Conservation (phyloP, 2,797 vertebrate genomes). For the Enteromius paludinosus region DNA sequence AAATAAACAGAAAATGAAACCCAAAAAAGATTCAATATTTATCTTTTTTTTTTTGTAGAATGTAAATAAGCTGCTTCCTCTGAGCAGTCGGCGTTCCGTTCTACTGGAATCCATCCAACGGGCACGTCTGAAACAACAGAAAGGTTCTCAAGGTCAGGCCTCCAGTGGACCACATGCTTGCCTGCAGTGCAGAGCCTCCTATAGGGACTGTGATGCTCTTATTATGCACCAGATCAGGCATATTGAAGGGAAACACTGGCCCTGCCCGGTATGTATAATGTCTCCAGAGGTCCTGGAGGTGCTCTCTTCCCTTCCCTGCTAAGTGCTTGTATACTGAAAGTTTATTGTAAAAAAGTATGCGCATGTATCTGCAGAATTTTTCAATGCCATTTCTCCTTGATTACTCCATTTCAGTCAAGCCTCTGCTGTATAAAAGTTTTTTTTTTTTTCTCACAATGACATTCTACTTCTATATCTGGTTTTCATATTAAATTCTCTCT, state of each 20-base stretch:
- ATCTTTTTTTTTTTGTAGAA: constrained; percentile 57
- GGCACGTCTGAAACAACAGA: constrained; percentile 74
- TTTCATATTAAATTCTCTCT: constrained; percentile 11
- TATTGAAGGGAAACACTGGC: constrained; percentile 84
- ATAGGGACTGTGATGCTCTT: constrained; percentile 81
- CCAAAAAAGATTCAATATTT: background rate
- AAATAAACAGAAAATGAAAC: background rate
- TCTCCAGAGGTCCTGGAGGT: background rate
- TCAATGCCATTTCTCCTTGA: background rate
- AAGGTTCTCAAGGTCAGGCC: constrained; percentile 71
- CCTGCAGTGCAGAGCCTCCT: constrained; percentile 73
- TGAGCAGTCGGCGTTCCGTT: constrained; percentile 65
- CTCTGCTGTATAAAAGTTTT: background rate
- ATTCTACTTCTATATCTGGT: background rate
- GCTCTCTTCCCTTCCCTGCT: too few relatives aligned
- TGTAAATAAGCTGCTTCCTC: constrained; percentile 62
- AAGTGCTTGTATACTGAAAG: background rate
- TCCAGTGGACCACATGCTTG: constrained; percentile 77
- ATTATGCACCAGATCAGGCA: constrained; percentile 82
- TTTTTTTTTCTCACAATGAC: background rate
- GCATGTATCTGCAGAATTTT: background rate
- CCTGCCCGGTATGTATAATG: constrained; percentile 76
- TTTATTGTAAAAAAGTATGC: background rate
- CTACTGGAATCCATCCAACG: constrained; percentile 71
- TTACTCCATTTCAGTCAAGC: background rate